Percentiles rank a stretch among this genome's conserved stretches.
phyloP scores from a whole-genome alignment of 2,888 invertebrate genomes.

The Rhagonycha fulva region DNA sequence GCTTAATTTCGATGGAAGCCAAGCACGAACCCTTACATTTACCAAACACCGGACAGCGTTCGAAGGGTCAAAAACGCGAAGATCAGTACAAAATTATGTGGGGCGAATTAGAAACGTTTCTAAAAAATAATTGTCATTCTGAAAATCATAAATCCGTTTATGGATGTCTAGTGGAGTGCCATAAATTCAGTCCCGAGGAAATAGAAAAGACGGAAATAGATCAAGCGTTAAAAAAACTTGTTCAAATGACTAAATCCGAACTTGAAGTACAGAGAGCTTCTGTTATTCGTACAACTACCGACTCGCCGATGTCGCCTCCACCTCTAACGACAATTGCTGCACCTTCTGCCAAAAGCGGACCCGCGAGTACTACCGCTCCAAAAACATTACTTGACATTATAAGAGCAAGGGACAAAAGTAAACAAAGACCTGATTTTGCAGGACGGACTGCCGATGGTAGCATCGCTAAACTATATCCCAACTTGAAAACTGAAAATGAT shows the following conservation, averaged over 20 bases:
- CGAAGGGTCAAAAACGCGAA: constrained; percentile 67
- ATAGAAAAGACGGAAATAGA: constrained; percentile 67
- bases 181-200: constrained; percentile 63
- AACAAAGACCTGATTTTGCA: constrained; percentile 61
- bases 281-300: constrained; percentile 77
- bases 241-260: constrained; percentile 55
- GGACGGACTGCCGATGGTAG: constrained; percentile 63
- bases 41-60: constrained; percentile 70
- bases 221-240: constrained; percentile 63
- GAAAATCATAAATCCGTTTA: constrained; percentile 78
- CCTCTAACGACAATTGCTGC: constrained; percentile 54
- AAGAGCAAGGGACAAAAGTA: constrained; percentile 61
- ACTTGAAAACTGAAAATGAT: constrained; percentile 62
- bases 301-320: constrained; percentile 84
- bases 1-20: constrained; percentile 78
- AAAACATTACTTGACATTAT: constrained; percentile 69
- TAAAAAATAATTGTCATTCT: constrained; percentile 79
- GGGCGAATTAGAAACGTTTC: constrained; percentile 83
- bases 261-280: constrained; percentile 50
- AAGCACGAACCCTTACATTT: constrained; percentile 81
- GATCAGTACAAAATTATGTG: constrained; percentile 92
- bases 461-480: constrained; percentile 75
- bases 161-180: constrained; percentile 80
- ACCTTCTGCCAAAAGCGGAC: constrained; percentile 39
- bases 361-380: constrained; percentile 49